Evolutionary conservation across 2,888 invertebrate species (phyloP), one percentile per base, ranked within the genome.

Genomic region (Calameuta idolon): DNA sequence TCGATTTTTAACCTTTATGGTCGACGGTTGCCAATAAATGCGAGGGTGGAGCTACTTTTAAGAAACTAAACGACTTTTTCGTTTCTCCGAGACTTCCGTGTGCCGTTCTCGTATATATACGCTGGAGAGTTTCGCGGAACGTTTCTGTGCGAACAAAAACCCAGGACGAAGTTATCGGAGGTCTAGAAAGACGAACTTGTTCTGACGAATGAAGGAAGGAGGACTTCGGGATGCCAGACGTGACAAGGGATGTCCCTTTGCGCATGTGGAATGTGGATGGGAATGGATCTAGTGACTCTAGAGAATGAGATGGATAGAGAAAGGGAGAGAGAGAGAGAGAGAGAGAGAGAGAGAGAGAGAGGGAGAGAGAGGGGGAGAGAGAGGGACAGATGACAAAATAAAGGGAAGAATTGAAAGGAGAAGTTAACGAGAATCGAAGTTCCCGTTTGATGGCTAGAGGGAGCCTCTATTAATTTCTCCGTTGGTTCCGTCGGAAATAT

Each of bases 381-480:
- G 23, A 23, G 40, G 5, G 40, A 23, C 12, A 35, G 40, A 23
- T 15, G 55, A 23, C 5, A 55, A 55, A 55, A 55, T 55, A 23
- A 23, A 55, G 55, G 55, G 23, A 55, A 55, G 55, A 55, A 55
- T 55, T 55, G 23, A 55, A 55, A 55, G 55, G 55, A 23, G 15
- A 23, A 55, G 55, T 23, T 55, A 55, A 55, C 55, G 55, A 55
- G 55, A 55, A 55, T 55, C 55, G 23, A 55, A 55, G 55, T 55
- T 55, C 23, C 23, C 55, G 23, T 55, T 55, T 55, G 55, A 55
- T 55, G 23, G 55, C 23, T 55, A 23, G 55, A 55, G 23, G 55
- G 55, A 55, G 23, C 23, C 76, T 77, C 80, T 79, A 82, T 83
- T 82, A 82, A 83, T 83, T 83, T 83, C 81, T 81, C 78, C 74